Evolutionary conservation across 2,888 invertebrate genomes (phyloP).

Genomic region (Eurytoma californica): DNA sequence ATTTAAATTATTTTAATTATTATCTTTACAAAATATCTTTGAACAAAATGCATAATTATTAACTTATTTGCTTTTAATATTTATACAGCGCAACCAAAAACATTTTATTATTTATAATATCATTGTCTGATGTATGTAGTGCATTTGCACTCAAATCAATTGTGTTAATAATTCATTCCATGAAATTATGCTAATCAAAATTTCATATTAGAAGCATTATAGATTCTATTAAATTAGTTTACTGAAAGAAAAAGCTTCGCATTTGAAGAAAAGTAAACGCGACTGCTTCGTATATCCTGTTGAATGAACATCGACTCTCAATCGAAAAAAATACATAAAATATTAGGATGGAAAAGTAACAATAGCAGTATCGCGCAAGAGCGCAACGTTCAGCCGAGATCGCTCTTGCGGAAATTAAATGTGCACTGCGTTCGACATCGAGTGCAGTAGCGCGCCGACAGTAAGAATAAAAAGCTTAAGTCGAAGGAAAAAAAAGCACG

Average conservation of each 20-base stretch:
- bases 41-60: neutral
- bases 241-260: too few species aligned
- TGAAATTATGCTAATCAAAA: too few species aligned
- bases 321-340: conserved; percentile 24
- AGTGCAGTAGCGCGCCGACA: neutral
- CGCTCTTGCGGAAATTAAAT: conserved; percentile 40
- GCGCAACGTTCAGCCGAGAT: conserved; percentile 3
- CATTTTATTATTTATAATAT: too few species aligned
- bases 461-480: conserved; percentile 13
- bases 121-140: too few species aligned
- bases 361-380: conserved; percentile 5
- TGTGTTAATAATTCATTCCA: too few species aligned
- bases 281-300: neutral
- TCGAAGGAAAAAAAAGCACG: neutral
- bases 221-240: too few species aligned
- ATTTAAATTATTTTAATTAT: neutral
- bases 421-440: conserved; percentile 28
- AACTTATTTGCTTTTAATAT: neutral
- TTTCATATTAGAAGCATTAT: too few species aligned
- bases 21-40: too few species aligned
- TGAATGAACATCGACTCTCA: conserved; percentile 29
- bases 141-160: too few species aligned
- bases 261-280: too few species aligned
- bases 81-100: too few species aligned
- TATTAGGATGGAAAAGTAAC: conserved; percentile 11